These are phyloP conservation scores for Rhamnusium bicolor DNA, from an alignment of 2,888 invertebrate species.

Conservation along the genomic window DNA sequence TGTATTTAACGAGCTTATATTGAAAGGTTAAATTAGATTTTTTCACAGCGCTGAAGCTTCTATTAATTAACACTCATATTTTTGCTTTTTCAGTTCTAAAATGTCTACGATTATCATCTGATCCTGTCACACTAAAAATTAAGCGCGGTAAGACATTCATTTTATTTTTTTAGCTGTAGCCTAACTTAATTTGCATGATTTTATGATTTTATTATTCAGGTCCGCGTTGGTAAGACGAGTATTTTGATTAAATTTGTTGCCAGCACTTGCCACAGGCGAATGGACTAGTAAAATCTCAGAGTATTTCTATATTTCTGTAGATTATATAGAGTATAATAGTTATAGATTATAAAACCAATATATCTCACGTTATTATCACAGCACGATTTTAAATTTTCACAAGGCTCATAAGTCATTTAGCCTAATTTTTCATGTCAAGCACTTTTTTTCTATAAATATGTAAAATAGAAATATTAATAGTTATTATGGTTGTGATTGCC, in stretches of 20 bases:
- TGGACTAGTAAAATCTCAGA: background rate
- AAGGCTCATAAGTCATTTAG: too few relatives aligned
- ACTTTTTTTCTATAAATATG: too few relatives aligned
- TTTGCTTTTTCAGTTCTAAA: slow-evolving; percentile 85
- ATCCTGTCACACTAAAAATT: slow-evolving; percentile 91
- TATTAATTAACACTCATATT: slow-evolving; percentile 53
- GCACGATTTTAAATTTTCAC: too few relatives aligned
- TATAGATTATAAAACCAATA: too few relatives aligned
- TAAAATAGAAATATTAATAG: too few relatives aligned
- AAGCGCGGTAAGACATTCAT: slow-evolving; percentile 84
- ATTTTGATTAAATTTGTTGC: background rate
- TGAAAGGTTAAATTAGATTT: slow-evolving; percentile 17
- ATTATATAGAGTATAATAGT: too few relatives aligned
- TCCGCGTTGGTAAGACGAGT: background rate
- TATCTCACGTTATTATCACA: too few relatives aligned
- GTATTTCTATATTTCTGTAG: too few relatives aligned
- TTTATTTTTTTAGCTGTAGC: slow-evolving; percentile 2
- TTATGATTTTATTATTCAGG: background rate
- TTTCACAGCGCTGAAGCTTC: slow-evolving; percentile 17
- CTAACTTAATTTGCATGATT: slow-evolving; percentile 9
- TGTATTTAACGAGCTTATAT: slow-evolving; percentile 25
- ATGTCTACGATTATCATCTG: slow-evolving; percentile 92
- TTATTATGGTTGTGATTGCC: too few relatives aligned
- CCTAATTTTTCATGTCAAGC: too few relatives aligned
- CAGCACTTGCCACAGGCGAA: background rate